A percentile compares a stretch with the other conserved stretches of the same genome.
These are phyloP conservation scores for Phthorimaea operculella DNA, from an alignment of 1,140 invertebrate species.

Conservation along the genomic window DNA sequence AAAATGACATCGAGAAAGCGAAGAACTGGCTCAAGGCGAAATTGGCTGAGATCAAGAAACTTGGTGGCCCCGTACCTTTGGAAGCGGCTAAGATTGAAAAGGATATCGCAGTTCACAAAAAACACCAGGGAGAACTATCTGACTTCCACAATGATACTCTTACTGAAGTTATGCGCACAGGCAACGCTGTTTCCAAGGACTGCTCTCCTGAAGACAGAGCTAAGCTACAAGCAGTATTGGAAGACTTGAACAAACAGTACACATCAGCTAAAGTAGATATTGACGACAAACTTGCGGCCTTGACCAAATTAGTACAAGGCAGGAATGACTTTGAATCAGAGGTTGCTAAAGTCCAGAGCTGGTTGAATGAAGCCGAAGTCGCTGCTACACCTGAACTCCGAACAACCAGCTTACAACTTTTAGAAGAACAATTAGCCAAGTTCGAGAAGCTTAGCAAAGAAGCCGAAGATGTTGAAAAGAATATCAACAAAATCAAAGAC, in stretches of 20 bases:
- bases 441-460: conserved; percentile 84
- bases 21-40: conserved; percentile 82
- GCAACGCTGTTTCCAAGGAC: conserved; percentile 80
- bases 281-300: conserved; percentile 76
- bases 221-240: conserved; percentile 73
- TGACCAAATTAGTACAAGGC: conserved; percentile 79
- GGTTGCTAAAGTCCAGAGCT: conserved; percentile 82
- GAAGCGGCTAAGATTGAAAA: conserved; percentile 80
- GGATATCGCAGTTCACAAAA: conserved; percentile 79
- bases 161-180: conserved; percentile 80
- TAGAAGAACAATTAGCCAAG: conserved; percentile 87
- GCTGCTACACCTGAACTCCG: conserved; percentile 82
- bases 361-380: conserved; percentile 89
- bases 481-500: conserved; percentile 79
- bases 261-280: conserved; percentile 77
- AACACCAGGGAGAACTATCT: conserved; percentile 79
- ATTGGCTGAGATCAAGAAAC: conserved; percentile 79
- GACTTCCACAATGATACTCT: conserved; percentile 82
- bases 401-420: conserved; percentile 79
- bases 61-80: conserved; percentile 79
- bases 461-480: conserved; percentile 75
- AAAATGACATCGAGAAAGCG: conserved; percentile 80
- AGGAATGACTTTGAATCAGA: conserved; percentile 84
- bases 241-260: conserved; percentile 77
- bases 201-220: conserved; percentile 79